Base-by-base conservation (phyloP, 2,113 vertebrate species). In the Chloropsis hardwickii region DNA sequence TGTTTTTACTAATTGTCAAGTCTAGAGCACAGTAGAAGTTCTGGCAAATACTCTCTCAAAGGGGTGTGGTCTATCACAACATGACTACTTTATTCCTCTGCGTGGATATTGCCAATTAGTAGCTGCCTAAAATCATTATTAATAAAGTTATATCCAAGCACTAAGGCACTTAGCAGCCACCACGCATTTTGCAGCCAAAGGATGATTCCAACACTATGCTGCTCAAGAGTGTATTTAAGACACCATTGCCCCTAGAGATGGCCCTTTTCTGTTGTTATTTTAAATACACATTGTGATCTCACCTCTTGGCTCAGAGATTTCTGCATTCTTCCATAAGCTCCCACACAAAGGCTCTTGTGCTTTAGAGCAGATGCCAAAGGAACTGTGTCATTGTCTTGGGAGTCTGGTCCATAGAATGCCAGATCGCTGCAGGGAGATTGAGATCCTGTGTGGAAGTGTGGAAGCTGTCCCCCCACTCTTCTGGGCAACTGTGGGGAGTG, bases 251-350 rank as follows among this genome's bases (percentile, higher is more conserved):
- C 31, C 58, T 42, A 42, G 66, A 92, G 44, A 82, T 45, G 31
- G 37, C 8, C 4, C 10, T 50, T 88, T 88, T 92, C 54, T 61
- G 28, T 80, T 85, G 61, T 47, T 69, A 48, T 85, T 91, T 94
- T 72, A 48, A 85, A 82, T 45, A 62, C 17, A 81, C 15, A 29
- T 14, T 22, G 20, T 93, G 94, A 95, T 77, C 82, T 96, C 88
- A 95, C 37, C 25, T 77, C 62, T 95, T 95, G 92, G 66, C 92
- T 88, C 48, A 76, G 77, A 87, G 57, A 42, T 33, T 51, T 62
- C 50, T 90, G n/a, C 44, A n/a, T 87, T 89, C 22, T 87, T 93
- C 56, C 40, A 12, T 62, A 64, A 71, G 47, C 27, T 66, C 5
- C 21, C 69, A 19, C 61, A 87, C 65, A 87, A 93, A 85, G 28